Conservation (phyloP, 2,113 vertebrate species). For the Tetrao urogallus region DNA sequence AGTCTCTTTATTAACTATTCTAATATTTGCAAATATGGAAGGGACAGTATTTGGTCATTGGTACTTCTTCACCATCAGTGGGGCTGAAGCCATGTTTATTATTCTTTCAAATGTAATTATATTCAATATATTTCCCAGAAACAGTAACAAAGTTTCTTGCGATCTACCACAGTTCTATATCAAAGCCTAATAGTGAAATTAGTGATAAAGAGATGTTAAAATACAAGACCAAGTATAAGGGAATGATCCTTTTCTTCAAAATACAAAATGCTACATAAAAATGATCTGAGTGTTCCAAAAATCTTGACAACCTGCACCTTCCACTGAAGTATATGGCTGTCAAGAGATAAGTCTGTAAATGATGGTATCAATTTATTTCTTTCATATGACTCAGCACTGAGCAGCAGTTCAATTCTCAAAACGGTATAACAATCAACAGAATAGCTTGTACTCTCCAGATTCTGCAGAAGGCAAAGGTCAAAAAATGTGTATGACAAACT, state of each 20-base stretch:
- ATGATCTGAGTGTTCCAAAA: background rate
- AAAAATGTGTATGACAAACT: background rate
- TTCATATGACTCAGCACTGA: background rate
- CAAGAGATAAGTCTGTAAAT: background rate
- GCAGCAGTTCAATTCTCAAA: background rate
- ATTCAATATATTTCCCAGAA: background rate
- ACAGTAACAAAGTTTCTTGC: background rate
- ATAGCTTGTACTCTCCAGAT: background rate
- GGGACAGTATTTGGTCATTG: background rate
- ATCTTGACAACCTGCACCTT: background rate
- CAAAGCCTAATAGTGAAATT: background rate
- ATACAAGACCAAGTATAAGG: background rate
- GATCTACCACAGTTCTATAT: background rate
- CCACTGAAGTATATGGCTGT: background rate
- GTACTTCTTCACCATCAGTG: background rate
- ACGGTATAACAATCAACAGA: background rate
- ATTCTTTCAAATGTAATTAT: background rate
- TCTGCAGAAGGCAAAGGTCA: background rate
- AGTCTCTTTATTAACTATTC: background rate
- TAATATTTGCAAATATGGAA: background rate
- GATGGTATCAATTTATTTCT: background rate
- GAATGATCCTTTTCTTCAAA: background rate
- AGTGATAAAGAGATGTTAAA: background rate
- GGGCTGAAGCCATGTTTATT: background rate
- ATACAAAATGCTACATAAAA: background rate